phyloP scores from a whole-genome alignment of 2,113 vertebrate genomes.

The Lota lota region DNA sequence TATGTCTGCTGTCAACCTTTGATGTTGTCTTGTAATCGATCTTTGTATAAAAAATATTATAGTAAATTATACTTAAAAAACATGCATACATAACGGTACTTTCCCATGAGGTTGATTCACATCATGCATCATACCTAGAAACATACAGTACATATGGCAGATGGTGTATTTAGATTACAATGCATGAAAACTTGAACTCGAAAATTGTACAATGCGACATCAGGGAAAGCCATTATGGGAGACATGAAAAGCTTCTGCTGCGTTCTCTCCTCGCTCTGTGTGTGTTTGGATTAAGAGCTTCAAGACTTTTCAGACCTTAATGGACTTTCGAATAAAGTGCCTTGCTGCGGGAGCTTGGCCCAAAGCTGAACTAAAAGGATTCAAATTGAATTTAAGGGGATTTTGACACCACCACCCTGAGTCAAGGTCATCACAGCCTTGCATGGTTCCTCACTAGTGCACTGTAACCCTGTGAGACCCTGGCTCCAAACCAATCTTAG shows the following conservation, averaged over 20 bases:
- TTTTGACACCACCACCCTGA: constrained; percentile 44
- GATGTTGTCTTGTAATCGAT: too few species aligned
- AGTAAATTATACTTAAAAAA: too few species aligned
- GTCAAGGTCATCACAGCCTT: constrained; percentile 51
- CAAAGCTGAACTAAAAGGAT: constrained; percentile 63
- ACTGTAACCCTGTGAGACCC: constrained; percentile 4
- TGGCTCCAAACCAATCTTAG: constrained; percentile 5
- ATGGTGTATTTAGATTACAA: too few species aligned
- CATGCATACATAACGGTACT: too few species aligned
- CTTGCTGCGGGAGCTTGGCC: constrained; percentile 34
- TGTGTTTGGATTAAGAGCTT: constrained; percentile 14
- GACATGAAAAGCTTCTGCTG: too few species aligned
- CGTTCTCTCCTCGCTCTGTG: background rate
- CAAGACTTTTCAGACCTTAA: constrained; percentile 18
- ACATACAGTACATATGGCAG: too few species aligned
- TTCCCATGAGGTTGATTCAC: too few species aligned
- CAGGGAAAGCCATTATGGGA: too few species aligned
- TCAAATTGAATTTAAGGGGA: constrained; percentile 54
- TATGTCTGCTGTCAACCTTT: too few species aligned
- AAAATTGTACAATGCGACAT: background rate
- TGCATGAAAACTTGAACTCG: too few species aligned
- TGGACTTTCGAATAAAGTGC: constrained; percentile 41
- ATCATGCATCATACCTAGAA: too few species aligned
- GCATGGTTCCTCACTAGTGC: background rate
- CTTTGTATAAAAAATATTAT: too few species aligned